A percentile compares a stretch with the other conserved stretches of the same genome.
phyloP scores from a whole-genome alignment of 2,797 vertebrate genomes.

The Channa striata region DNA sequence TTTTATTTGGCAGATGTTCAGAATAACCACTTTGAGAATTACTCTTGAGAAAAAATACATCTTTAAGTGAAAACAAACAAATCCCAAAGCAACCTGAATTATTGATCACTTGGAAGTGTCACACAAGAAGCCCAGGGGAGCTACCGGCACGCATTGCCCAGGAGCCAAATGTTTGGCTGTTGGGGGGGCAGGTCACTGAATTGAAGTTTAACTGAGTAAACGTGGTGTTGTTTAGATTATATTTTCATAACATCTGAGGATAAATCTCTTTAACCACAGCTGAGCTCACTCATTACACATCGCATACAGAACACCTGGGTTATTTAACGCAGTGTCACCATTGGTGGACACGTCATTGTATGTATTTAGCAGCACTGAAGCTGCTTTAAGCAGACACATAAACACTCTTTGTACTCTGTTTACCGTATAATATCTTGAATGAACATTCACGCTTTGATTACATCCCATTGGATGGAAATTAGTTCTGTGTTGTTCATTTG shows the following conservation, averaged over 20 bases:
- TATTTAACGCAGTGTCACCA: conserved; percentile 25
- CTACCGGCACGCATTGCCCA: conserved; percentile 28
- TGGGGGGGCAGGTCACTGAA: conserved; percentile 21
- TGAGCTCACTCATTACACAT: conserved; percentile 15
- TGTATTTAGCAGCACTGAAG: not conserved
- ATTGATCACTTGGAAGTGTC: conserved; percentile 68
- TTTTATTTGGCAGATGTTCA: no score
- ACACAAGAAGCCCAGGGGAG: conserved; percentile 34
- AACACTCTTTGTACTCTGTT: not conserved
- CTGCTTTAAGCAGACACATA: conserved; percentile 10
- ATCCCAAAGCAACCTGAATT: conserved; percentile 65
- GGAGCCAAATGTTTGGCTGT: conserved; percentile 22
- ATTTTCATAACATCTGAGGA: conserved; percentile 43
- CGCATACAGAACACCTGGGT: not conserved
- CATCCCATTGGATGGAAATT: conserved; percentile 30
- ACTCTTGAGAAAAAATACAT: conserved; percentile 44
- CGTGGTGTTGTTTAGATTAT: conserved; percentile 34
- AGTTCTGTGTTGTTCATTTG: conserved; percentile 11
- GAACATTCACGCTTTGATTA: conserved; percentile 26
- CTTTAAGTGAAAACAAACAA: conserved; percentile 66
- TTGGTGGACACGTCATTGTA: conserved; percentile 7
- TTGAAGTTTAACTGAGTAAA: conserved; percentile 45
- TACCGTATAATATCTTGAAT: conserved; percentile 15
- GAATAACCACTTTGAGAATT: no score
- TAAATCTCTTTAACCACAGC: conserved; percentile 25